Evolutionary conservation across 2,797 vertebrate genomes (phyloP), one percentile per base, ranked within the genome.

Genomic region (Rhinella marina): DNA sequence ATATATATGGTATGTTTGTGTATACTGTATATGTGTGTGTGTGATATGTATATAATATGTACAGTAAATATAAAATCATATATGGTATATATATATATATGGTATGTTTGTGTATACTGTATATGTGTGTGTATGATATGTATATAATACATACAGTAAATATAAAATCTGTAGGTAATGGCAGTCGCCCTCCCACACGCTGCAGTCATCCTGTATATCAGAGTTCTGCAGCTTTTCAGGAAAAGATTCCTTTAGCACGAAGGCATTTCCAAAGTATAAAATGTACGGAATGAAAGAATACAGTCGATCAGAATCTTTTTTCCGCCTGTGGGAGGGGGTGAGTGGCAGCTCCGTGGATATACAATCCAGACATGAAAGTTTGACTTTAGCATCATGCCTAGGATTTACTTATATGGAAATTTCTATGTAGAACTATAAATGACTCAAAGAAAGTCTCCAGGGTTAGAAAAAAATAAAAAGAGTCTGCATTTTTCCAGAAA

Each of bases 261-360:
- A 56, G 81, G 25, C 29, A 41, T 12, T 2, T 56, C 57, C 48
- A 32, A 25, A 19, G 54, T 56, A 41, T 59, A 16, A 41, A 32
- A 23, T 70, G 52, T 59, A 29, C 70, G 82, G 82, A 73, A 57
- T 59, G 48, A n/a, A 75, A 61, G 68, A 64, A 82, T 50, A 9
- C 6, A 23, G 68, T 61, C 56, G 29, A 21, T 83, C 64, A 32
- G 11, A 27, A n/a, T 27, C 13, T 50, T 29, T 41, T 56, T 72
- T 29, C 64, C 81, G 72, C 66, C 81, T 72, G 81, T 29, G 27
- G 25, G 57, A 29, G 48, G 16, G 10, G 25, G 41, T 70, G 16
- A 70, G 19, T 17, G 48, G 11, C 23, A 9, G 66, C 56, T 59
- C 23, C 61, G 27, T 27, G 75, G 48, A 23, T 25, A 54, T 29